Conservation (phyloP, 64 coral and sea anemone species). For the Dendrophyllia cribrosa region DNA sequence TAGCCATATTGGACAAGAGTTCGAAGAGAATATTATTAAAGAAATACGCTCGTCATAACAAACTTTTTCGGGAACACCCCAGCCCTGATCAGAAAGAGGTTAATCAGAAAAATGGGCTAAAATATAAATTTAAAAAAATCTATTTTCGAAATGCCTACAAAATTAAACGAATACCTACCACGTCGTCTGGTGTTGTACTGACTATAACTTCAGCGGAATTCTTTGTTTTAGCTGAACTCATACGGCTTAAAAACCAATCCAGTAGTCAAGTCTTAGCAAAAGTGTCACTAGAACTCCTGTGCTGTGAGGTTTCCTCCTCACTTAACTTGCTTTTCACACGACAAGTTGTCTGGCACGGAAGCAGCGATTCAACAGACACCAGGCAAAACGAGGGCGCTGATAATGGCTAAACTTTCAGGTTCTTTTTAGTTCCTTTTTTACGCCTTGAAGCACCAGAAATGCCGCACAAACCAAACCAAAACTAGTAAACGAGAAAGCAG, state of each 20-base stretch:
- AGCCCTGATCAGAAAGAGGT: background rate
- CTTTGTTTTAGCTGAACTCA: conserved; percentile 34
- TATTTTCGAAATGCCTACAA: conserved; percentile 1
- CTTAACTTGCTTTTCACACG: background rate
- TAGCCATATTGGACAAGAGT: background rate
- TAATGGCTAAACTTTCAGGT: background rate
- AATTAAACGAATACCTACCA: conserved; percentile 35
- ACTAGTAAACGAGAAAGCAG: background rate
- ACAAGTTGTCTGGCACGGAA: conserved; percentile 14
- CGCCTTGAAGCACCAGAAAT: background rate
- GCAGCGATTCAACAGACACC: conserved; percentile 22
- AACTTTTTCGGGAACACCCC: background rate
- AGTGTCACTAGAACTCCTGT: background rate
- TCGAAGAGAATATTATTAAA: background rate
- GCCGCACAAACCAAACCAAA: background rate
- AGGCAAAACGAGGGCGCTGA: background rate
- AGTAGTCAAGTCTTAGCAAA: background rate
- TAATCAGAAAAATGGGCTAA: background rate
- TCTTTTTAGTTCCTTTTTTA: background rate
- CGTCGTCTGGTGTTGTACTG: conserved; percentile 8
- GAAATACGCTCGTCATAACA: background rate
- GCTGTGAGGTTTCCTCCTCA: conserved; percentile 8
- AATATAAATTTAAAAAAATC: background rate
- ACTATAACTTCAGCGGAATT: conserved; percentile 38
- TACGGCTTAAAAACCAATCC: conserved; percentile 34